Evolutionary conservation across 2,113 vertebrate species (phyloP), one percentile per base, ranked within the genome.

Genomic region (Barnardius zonarius): DNA sequence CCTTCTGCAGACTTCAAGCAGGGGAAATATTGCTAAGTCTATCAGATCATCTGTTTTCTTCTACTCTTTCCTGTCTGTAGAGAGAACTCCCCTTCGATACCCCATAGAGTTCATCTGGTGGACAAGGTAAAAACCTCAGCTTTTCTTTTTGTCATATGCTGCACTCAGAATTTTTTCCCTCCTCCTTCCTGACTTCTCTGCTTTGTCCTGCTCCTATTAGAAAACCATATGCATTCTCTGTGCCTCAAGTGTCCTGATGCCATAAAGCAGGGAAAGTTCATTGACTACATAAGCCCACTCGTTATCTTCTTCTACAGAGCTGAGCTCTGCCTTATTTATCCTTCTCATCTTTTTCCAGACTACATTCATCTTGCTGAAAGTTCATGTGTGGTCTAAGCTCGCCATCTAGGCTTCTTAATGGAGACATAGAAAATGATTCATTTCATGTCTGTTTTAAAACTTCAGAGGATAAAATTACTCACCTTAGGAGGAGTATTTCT

Each of bases 311-410:
- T 85, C 75, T 86, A 59, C 37, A 52, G 68, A 51, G 11, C 3
- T 57, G 62, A 85, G 77, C 20, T 73, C 39, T 86, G 57, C 39
- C 41, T 93, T 95, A 76, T 81, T 81, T 77, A 72, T 76, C n/a
- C 49, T 86, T 89, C 86, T 91, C 55, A 82, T 84, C 69, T 76
- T 89, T 92, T 95, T 72, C 61, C 96, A 95, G 86, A 48, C 83
- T 84, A 64, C 39, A 85, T 86, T 86, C 55, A 82, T 87, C 81
- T 91, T 82, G 52, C 77, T 89, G 61, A 78, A 96, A 89, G 83
- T 87, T 91, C 93, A 92, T 93, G 86, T 89, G 91, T 96, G 94
- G 91, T 97, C 86, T 97, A 93, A 96, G 95, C 96, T 96, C 84
- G 87, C 95, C 94, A 95, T 87, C 96, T 96, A 97, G 86, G 81